Evolutionary conservation across 2,797 vertebrate species (phyloP), one percentile per base, ranked within the genome.

Genomic region (Enteromius treurensis): DNA sequence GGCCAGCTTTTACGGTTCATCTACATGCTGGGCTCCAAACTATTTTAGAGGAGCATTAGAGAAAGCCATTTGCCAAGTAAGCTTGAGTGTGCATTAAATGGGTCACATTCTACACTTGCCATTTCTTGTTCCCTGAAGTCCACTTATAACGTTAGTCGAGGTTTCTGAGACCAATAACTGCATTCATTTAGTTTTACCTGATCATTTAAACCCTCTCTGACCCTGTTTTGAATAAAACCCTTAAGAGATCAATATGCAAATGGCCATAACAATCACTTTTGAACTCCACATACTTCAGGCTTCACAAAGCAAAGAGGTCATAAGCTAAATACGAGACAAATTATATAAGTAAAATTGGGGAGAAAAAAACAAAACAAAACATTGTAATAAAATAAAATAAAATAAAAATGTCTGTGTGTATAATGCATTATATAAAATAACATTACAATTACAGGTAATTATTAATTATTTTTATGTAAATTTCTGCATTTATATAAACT

Each of bases 21-120:
- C 49, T 68, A 23, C 26, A 47, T 11, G 34, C 58, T 80, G 37
- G 23, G 34, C 60, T 74, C 26, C 58, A 75, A 49, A 42, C 9
- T 6, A 58, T 23, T 68, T 45, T 32, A 42, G 37, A 58, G 23
- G 17, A 29, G 47, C 73, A 69, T 73, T 74, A 37, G 53, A 62
- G 69, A 49, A 68, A 69, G 23, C 2, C 3, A 62, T 13, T 32
- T 34, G 40, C 47, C 32, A 26, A 67, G 21, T 65, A 42, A 65
- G 71, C 45, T 55, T 13, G 37, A 76, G 49, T 67, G 55, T 42
- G 23, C 37, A 19, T 69, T 55, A 77, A 83, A 83, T 77, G 73
- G 51, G 17, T 23, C n/a, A 26, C 8, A 29, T 40, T 60, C n/a
- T 23, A 60, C 55, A 32, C 29, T 17, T n/a, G 55, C 34, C 64